Conservation (phyloP, 2,113 vertebrate genomes). For the Psittacula cyanocephala region DNA sequence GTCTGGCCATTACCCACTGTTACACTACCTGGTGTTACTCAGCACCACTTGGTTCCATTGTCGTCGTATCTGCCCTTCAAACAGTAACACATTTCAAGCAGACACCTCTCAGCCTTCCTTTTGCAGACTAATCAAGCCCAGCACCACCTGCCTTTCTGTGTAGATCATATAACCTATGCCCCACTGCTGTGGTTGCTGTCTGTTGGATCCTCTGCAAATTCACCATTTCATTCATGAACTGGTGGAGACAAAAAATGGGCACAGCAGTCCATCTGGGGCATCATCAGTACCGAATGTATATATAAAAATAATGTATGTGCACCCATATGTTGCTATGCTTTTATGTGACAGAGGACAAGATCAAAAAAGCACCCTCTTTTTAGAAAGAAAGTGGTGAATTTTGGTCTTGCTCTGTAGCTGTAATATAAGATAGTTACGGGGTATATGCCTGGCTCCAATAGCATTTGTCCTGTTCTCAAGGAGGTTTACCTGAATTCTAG, state of each 20-base stretch:
- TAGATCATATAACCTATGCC: background rate
- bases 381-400: background rate
- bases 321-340: background rate
- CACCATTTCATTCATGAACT: background rate
- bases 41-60: background rate
- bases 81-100: background rate
- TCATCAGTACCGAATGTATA: background rate
- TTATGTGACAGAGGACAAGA: background rate
- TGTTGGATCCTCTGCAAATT: background rate
- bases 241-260: background rate
- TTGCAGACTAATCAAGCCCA: background rate
- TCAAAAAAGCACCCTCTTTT: background rate
- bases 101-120: background rate
- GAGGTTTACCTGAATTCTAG: background rate
- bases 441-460: background rate
- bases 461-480: background rate
- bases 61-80: background rate
- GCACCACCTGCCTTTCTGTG: background rate
- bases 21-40: background rate
- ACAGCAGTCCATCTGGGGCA: background rate
- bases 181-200: accelerated
- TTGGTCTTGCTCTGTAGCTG: background rate
- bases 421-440: background rate
- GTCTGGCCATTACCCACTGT: background rate
- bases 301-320: background rate